phyloP scores from a whole-genome alignment of 2,113 vertebrate genomes.

The Antechinus flavipes region DNA sequence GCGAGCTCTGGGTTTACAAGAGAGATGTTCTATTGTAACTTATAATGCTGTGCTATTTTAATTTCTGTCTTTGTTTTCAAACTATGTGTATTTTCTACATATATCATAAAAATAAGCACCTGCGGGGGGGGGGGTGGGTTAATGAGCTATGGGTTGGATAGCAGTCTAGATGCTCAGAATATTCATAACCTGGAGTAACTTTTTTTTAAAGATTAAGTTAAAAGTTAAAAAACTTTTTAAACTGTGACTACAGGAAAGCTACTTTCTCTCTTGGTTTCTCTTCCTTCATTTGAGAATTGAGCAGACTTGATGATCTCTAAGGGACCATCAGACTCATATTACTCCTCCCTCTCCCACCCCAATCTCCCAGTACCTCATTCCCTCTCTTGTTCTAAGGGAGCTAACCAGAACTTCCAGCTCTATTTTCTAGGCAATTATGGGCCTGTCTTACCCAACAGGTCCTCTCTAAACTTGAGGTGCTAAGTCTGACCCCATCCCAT shows the following conservation, averaged over 20 bases:
- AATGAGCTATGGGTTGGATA: neutral
- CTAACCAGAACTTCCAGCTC: neutral
- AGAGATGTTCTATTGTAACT: neutral
- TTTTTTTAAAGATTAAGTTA: no score
- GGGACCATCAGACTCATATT: no score
- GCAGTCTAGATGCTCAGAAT: neutral
- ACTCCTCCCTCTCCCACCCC: neutral
- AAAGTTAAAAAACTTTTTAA: no score
- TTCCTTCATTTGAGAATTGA: neutral
- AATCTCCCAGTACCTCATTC: neutral
- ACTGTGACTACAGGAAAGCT: neutral
- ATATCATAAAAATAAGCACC: neutral
- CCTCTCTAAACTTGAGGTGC: neutral
- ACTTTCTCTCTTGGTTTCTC: neutral
- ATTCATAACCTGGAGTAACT: neutral
- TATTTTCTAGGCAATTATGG: neutral
- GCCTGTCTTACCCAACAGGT: neutral
- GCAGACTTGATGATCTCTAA: neutral
- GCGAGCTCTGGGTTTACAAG: neutral
- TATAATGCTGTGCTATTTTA: neutral
- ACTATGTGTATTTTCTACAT: neutral
- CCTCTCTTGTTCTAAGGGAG: neutral
- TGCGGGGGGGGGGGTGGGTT: no score
- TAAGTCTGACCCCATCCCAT: neutral
- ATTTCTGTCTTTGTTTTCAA: neutral